phyloP scores from a whole-genome alignment of 2,888 invertebrate species.

The Hoplodrina blanda region DNA sequence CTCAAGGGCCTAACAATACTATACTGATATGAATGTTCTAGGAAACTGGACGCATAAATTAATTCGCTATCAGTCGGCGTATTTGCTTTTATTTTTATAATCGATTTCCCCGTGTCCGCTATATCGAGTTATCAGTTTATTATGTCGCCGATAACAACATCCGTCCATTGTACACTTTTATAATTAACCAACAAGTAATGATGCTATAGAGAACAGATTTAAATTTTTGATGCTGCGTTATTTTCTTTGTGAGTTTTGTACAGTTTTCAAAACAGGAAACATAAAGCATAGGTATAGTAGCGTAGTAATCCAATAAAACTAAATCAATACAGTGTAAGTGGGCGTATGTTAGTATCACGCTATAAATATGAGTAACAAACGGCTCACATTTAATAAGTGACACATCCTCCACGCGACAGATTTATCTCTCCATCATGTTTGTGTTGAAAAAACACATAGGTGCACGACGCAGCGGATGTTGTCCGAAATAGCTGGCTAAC shows the following conservation, averaged over 20 bases:
- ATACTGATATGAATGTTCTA: slow-evolving; percentile 11
- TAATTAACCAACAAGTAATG: slow-evolving; percentile 5
- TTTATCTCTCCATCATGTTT: slow-evolving; percentile 40
- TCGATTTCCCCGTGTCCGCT: slow-evolving; percentile 9
- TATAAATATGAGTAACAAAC: slow-evolving; percentile 31
- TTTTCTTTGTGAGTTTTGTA: not conserved
- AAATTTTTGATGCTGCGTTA: not conserved
- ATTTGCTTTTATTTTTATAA: slow-evolving; percentile 27
- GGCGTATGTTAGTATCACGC: slow-evolving; percentile 25
- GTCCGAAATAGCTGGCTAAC: slow-evolving; percentile 58
- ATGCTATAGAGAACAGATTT: slow-evolving; percentile 13
- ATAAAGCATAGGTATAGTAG: not conserved
- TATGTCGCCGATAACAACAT: slow-evolving; percentile 41
- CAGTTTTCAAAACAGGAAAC: slow-evolving; percentile 18
- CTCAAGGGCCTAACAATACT: slow-evolving; percentile 44
- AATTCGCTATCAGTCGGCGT: slow-evolving; percentile 26
- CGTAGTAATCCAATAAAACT: slow-evolving; percentile 7
- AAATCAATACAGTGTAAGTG: slow-evolving; percentile 30
- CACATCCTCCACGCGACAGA: slow-evolving; percentile 51
- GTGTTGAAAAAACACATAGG: slow-evolving; percentile 43
- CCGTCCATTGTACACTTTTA: slow-evolving; percentile 26
- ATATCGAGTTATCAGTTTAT: slow-evolving; percentile 29
- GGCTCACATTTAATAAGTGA: slow-evolving; percentile 28
- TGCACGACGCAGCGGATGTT: slow-evolving; percentile 56
- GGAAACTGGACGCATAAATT: slow-evolving; percentile 38